Evolutionary conservation across 2,113 vertebrate genomes (phyloP).

Genomic region (Oncorhynchus masou): DNA sequence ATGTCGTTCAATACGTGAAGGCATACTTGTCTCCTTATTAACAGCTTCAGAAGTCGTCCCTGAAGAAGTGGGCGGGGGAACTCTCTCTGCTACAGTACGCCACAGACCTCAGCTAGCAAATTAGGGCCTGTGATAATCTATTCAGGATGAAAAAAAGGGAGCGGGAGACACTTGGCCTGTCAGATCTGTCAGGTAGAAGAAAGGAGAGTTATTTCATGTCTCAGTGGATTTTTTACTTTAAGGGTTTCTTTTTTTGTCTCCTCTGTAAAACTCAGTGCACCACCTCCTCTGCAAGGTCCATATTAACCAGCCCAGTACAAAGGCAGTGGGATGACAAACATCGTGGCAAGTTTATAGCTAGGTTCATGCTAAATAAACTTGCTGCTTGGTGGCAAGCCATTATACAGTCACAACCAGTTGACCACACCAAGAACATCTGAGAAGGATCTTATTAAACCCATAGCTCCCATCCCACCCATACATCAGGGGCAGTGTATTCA

Average conservation of each 20-base stretch:
- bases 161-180: constrained; percentile 49
- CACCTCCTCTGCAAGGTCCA: constrained; percentile 27
- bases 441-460: not conserved
- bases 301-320: constrained; percentile 18
- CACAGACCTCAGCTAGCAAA: constrained; percentile 69
- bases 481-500: not conserved
- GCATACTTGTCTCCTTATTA: constrained; percentile 74
- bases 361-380: not conserved
- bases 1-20: constrained; percentile 70
- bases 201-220: constrained; percentile 24
- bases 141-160: constrained; percentile 47
- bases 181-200: constrained; percentile 50
- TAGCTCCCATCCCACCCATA: not conserved
- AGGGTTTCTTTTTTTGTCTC: constrained; percentile 16
- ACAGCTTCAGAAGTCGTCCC: constrained; percentile 71
- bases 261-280: constrained; percentile 6
- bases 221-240: constrained; percentile 45
- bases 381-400: not conserved
- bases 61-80: constrained; percentile 52
- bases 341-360: not conserved
- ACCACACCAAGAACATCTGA: not conserved
- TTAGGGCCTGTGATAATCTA: constrained; percentile 64
- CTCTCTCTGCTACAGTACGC: constrained; percentile 44
- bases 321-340: not conserved
- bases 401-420: not conserved